Conservation (phyloP, 2,888 invertebrate species). For the Diarsia dahlii region DNA sequence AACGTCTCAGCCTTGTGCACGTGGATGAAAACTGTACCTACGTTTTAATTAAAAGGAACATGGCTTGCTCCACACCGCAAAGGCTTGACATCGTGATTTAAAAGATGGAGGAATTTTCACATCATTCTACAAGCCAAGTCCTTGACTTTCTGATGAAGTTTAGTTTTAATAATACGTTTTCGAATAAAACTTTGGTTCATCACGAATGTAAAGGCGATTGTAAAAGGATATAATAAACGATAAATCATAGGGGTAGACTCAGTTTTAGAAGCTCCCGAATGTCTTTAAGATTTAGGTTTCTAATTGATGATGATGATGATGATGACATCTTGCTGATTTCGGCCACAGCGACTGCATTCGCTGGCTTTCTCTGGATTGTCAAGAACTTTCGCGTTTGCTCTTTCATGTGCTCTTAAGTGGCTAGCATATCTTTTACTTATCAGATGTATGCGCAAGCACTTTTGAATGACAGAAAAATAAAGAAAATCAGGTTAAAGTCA, state of each 20-base stretch:
- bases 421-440: too few relatives aligned
- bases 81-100: constrained; percentile 28
- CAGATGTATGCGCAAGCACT: too few relatives aligned
- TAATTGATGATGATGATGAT: not conserved
- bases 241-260: not conserved
- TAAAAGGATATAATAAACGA: not conserved
- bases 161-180: constrained; percentile 43
- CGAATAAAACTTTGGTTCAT: not conserved
- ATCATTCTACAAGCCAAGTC: constrained; percentile 13
- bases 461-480: not conserved
- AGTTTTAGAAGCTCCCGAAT: not conserved
- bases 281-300: not conserved
- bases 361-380: too few relatives aligned
- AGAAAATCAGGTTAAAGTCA: too few relatives aligned
- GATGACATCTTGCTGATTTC: too few relatives aligned
- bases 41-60: constrained; percentile 65
- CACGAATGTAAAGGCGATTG: not conserved
- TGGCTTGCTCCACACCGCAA: constrained; percentile 40
- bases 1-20: constrained; percentile 14
- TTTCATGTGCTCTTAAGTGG: too few relatives aligned
- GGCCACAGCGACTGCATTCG: too few relatives aligned
- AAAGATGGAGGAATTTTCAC: constrained; percentile 39
- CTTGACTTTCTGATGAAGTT: constrained; percentile 14
- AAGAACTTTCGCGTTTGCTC: too few relatives aligned
- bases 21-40: constrained; percentile 43